phyloP scores from a whole-genome alignment of 2,888 invertebrate genomes.

The Archaeoteleia sp. region DNA sequence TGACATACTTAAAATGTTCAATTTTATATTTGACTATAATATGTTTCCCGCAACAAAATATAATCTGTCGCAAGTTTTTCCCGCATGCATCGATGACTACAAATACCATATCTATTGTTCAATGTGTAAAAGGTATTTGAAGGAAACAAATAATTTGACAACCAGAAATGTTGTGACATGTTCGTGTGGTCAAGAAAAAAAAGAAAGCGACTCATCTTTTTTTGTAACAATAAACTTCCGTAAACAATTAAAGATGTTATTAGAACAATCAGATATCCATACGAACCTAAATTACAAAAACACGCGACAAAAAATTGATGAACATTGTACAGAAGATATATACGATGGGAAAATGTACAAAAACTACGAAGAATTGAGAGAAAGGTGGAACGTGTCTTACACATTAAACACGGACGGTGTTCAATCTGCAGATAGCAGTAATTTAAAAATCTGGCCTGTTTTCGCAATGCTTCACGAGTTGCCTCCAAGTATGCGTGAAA shows the following conservation, averaged over 20 bases:
- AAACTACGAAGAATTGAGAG: background rate
- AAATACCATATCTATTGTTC: conserved; percentile 7
- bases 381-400: conserved; percentile 15
- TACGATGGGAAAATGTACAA: conserved; percentile 17
- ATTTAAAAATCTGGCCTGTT: conserved; percentile 36
- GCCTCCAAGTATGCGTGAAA: conserved; percentile 35
- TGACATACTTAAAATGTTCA: background rate
- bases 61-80: conserved; percentile 10
- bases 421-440: conserved; percentile 27
- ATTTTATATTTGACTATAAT: conserved; percentile 1
- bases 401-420: conserved; percentile 45
- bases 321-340: conserved; percentile 9
- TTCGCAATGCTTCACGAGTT: conserved; percentile 47
- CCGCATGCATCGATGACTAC: background rate
- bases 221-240: conserved; percentile 11
- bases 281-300: conserved; percentile 1
- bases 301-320: background rate
- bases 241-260: conserved; percentile 1
- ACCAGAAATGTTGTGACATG: background rate
- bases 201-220: conserved; percentile 6
- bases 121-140: conserved; percentile 3
- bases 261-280: conserved; percentile 1
- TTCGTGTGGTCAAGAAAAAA: conserved; percentile 1
- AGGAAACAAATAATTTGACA: background rate
- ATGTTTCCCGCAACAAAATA: conserved; percentile 16